Evolutionary conservation across 2,113 vertebrate genomes (phyloP).

Genomic region (Cromileptes altivelis): DNA sequence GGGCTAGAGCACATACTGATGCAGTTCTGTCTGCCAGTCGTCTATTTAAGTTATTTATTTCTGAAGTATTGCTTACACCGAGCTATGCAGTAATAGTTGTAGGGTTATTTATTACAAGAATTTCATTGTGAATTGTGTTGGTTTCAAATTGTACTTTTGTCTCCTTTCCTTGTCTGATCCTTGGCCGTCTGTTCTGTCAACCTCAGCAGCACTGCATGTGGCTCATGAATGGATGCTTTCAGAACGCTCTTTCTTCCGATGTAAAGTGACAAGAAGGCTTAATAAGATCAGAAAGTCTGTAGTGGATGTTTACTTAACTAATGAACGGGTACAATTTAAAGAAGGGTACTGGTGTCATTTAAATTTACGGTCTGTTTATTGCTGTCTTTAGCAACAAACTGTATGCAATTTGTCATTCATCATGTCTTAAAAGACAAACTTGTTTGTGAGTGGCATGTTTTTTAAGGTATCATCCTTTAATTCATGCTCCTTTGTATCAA

Average conservation of each 20-base stretch:
- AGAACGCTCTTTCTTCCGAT: neutral
- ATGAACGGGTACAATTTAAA: slow-evolving; percentile 2
- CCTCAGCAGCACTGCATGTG: slow-evolving; percentile 43
- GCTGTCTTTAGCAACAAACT: neutral
- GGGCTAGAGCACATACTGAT: slow-evolving; percentile 81
- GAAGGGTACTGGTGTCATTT: neutral
- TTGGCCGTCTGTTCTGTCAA: neutral
- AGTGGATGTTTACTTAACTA: neutral
- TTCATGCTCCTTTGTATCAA: neutral
- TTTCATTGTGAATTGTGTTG: slow-evolving; percentile 35
- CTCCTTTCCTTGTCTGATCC: neutral
- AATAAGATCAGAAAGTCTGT: neutral
- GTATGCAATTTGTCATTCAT: slow-evolving; percentile 12
- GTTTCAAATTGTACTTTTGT: slow-evolving; percentile 24
- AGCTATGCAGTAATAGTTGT: slow-evolving; percentile 76
- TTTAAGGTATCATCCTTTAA: slow-evolving; percentile 6
- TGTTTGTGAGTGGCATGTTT: neutral
- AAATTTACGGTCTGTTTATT: neutral
- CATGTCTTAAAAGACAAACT: neutral
- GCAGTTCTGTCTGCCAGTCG: slow-evolving; percentile 56
- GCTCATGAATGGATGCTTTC: slow-evolving; percentile 17
- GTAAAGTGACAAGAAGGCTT: neutral
- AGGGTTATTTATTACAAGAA: slow-evolving; percentile 67
- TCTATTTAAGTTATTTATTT: slow-evolving; percentile 72
- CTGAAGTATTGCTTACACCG: slow-evolving; percentile 58